phyloP scores from a whole-genome alignment of 2,113 vertebrate genomes.

The Kobus ellipsiprymnus region DNA sequence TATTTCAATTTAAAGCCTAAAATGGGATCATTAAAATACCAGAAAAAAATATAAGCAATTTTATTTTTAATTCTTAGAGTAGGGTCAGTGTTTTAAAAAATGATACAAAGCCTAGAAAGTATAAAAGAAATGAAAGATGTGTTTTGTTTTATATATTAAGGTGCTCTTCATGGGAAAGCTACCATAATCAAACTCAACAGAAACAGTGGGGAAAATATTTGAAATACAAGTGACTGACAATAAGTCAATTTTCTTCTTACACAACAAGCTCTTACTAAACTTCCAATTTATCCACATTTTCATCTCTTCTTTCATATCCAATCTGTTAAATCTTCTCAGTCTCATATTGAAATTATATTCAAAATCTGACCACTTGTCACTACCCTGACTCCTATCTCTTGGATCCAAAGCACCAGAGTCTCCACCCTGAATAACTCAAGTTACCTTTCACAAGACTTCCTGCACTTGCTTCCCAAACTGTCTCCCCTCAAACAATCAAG shows the following conservation, averaged over 20 bases:
- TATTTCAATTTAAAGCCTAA: background rate
- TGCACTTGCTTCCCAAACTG: no score
- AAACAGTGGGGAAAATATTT: background rate
- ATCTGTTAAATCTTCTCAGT: background rate
- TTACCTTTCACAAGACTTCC: background rate
- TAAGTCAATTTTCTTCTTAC: background rate
- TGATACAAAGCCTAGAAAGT: background rate
- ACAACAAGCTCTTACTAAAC: background rate
- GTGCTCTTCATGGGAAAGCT: background rate
- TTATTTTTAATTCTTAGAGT: background rate
- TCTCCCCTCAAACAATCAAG: accelerated
- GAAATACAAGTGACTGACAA: background rate
- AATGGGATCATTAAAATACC: background rate
- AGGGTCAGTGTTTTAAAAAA: background rate
- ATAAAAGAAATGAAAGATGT: background rate
- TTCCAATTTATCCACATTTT: background rate
- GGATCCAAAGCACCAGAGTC: background rate
- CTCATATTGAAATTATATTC: background rate
- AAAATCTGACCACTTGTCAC: background rate
- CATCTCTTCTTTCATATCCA: background rate
- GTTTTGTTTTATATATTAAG: background rate
- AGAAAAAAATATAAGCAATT: background rate
- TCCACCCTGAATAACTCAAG: background rate
- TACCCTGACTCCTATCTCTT: no score
- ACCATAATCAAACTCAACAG: background rate